A percentile compares a stretch with the other conserved stretches of the same genome.
phyloP scores from a whole-genome alignment of 2,113 vertebrate species.

The Mellivora capensis region DNA sequence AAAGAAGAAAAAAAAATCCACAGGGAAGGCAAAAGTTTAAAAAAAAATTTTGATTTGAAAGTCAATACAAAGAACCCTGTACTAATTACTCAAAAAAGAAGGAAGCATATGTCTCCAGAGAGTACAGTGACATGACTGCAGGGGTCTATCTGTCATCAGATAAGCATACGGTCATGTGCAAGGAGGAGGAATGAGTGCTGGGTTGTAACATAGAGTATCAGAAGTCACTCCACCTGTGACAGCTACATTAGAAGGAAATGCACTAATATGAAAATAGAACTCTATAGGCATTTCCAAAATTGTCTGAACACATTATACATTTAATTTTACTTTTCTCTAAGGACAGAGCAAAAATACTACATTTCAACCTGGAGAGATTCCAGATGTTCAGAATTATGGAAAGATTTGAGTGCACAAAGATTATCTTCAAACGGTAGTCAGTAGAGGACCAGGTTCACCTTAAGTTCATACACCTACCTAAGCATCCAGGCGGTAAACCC shows the following conservation, averaged over 20 bases:
- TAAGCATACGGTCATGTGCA: background rate
- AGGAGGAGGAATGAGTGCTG: background rate
- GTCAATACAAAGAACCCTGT: background rate
- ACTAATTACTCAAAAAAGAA: background rate
- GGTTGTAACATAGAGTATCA: background rate
- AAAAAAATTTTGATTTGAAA: background rate
- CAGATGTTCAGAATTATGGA: background rate
- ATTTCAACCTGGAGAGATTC: background rate
- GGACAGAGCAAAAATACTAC: background rate
- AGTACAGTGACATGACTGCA: fast-evolving
- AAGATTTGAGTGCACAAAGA: background rate
- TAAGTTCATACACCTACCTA: background rate
- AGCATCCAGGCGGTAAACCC: background rate
- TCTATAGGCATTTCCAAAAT: background rate
- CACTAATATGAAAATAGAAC: background rate
- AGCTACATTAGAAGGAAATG: background rate
- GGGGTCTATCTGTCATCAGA: background rate
- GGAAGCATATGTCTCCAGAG: background rate
- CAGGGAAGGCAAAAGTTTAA: background rate
- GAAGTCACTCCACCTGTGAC: background rate
- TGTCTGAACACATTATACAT: background rate
- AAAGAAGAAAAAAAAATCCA: background rate
- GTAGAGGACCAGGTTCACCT: background rate
- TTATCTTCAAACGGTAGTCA: background rate
- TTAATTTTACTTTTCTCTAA: background rate